phyloP scores from a whole-genome alignment of 2,797 vertebrate genomes.

The Tolypeutes matacus region DNA sequence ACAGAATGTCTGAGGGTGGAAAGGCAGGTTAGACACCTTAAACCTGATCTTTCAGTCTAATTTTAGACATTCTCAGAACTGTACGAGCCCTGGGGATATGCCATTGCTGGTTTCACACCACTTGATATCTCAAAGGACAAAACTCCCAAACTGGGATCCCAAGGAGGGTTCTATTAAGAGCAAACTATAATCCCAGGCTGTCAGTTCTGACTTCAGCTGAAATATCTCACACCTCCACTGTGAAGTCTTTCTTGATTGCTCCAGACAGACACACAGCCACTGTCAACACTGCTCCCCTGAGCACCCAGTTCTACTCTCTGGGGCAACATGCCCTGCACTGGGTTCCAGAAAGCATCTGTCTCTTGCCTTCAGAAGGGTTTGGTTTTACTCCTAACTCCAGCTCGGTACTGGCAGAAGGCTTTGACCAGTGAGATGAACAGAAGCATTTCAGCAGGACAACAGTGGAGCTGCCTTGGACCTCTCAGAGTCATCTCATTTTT shows the following conservation, averaged over 20 bases:
- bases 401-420: not conserved
- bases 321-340: not conserved
- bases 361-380: not conserved
- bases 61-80: conserved; percentile 44
- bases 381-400: not conserved
- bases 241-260: not conserved
- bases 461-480: not conserved
- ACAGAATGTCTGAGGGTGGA: not conserved
- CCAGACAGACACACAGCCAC: not conserved
- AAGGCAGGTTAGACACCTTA: not conserved
- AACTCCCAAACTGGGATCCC: not conserved
- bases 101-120: not conserved
- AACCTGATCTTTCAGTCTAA: conserved; percentile 25
- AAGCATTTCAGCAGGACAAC: not conserved
- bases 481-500: conserved; percentile 27
- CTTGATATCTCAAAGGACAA: not conserved
- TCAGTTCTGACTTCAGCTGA: not conserved
- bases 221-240: not conserved
- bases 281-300: not conserved
- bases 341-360: not conserved
- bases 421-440: not conserved
- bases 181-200: not conserved
- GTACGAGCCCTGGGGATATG: not conserved
- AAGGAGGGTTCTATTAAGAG: not conserved
- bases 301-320: not conserved